These are phyloP conservation scores for Pseudochromis fuscus DNA, from an alignment of 2,797 vertebrate species.

Conservation along the genomic window DNA sequence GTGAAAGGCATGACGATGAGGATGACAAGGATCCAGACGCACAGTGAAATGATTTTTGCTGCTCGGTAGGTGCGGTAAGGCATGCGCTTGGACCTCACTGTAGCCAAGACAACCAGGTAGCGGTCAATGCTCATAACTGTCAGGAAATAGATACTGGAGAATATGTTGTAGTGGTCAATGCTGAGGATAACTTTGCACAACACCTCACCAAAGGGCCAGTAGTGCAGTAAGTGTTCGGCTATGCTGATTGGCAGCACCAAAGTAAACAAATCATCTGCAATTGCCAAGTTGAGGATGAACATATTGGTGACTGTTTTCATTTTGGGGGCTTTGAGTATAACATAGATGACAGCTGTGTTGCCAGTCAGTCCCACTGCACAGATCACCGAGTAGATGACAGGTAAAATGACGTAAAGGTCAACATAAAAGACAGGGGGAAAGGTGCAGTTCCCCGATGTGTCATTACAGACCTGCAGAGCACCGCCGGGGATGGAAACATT, in stretches of 20 bases:
- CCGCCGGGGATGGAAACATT: conserved; percentile 46
- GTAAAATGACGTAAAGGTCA: conserved; percentile 85
- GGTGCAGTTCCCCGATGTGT: conserved; percentile 69
- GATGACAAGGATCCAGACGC: conserved; percentile 89
- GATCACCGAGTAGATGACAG: conserved; percentile 88
- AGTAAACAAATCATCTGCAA: conserved; percentile 89
- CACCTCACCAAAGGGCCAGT: conserved; percentile 90
- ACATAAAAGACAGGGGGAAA: conserved; percentile 69
- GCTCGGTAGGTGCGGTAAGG: conserved; percentile 87
- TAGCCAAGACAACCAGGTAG: conserved; percentile 89
- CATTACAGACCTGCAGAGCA: conserved; percentile 61
- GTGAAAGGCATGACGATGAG: conserved; percentile 89
- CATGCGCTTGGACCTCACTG: conserved; percentile 86
- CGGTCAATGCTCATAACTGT: conserved; percentile 91
- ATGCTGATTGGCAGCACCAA: conserved; percentile 90
- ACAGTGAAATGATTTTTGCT: conserved; percentile 86
- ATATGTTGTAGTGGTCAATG: conserved; percentile 91
- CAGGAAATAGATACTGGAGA: conserved; percentile 91
- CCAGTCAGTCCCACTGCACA: conserved; percentile 89
- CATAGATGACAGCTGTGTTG: conserved; percentile 89
- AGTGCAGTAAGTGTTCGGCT: conserved; percentile 87
- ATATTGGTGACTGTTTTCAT: conserved; percentile 92
- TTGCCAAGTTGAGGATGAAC: conserved; percentile 91
- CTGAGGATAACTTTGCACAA: conserved; percentile 91
- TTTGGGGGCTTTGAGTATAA: conserved; percentile 91